Conservation (phyloP, 2,797 vertebrate genomes). For the Botia almorhae region DNA sequence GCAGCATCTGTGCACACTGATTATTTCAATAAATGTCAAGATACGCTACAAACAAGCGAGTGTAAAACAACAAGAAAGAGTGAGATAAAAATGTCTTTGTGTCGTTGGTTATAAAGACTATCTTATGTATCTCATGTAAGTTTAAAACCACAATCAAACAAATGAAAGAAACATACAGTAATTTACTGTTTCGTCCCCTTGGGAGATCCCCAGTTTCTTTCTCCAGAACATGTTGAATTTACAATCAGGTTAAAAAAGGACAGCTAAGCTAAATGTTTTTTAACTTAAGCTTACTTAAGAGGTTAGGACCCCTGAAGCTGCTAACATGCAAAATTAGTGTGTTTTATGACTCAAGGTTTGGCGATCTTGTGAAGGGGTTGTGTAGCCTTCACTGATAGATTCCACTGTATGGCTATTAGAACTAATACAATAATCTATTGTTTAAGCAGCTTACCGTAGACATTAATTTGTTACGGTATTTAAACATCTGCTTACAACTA, state of each 20-base stretch:
- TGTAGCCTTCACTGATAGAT: not conserved
- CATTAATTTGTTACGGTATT: no score
- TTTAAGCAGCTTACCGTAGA: not conserved
- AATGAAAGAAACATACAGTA: conserved; percentile 30
- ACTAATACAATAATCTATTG: conserved; percentile 7
- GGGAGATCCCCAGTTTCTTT: not conserved
- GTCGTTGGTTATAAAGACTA: not conserved
- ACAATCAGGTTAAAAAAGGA: conserved; percentile 16
- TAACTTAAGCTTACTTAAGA: conserved; percentile 54
- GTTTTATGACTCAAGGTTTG: conserved; percentile 45
- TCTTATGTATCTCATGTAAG: not conserved
- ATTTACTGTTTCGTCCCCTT: not conserved
- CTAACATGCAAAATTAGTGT: conserved; percentile 27
- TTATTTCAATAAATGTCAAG: conserved; percentile 10
- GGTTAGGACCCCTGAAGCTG: conserved; percentile 36
- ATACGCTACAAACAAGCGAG: conserved; percentile 12
- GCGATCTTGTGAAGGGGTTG: conserved; percentile 37
- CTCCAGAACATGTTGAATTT: not conserved
- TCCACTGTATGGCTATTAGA: conserved; percentile 17
- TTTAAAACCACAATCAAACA: conserved; percentile 28
- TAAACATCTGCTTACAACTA: not conserved
- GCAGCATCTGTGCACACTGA: not conserved
- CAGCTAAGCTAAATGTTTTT: conserved; percentile 13
- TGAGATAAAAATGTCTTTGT: conserved; percentile 25
- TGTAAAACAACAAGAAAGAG: conserved; percentile 32